Conservation (phyloP, 2,888 invertebrate genomes). For the Cerastis leucographa region DNA sequence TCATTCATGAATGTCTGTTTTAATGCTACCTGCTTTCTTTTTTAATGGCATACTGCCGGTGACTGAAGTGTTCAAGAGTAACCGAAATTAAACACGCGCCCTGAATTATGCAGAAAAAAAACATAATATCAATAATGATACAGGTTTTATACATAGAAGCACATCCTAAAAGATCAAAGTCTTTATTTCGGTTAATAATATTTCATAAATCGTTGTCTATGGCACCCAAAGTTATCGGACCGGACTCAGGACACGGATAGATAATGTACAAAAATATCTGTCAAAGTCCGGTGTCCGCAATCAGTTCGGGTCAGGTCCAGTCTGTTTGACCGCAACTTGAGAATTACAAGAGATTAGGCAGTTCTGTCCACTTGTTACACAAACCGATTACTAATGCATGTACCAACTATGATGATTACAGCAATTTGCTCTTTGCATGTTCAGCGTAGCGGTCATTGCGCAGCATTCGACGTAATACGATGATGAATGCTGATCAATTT, state of each 20-base stretch:
- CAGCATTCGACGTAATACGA: slow-evolving; percentile 32
- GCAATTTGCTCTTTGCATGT: slow-evolving; percentile 34
- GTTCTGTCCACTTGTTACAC: background rate
- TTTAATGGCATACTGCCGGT: slow-evolving; percentile 46
- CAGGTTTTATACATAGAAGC: background rate
- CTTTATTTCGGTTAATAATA: background rate
- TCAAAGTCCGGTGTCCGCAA: background rate
- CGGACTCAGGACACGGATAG: background rate
- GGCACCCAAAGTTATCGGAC: background rate
- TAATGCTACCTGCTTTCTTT: slow-evolving; percentile 66
- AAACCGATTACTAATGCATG: slow-evolving; percentile 23
- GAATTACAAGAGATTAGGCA: background rate
- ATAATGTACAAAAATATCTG: background rate
- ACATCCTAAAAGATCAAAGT: background rate
- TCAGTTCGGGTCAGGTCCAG: background rate
- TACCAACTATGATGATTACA: slow-evolving; percentile 33
- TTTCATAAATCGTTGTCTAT: background rate
- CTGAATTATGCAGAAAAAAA: slow-evolving; percentile 7
- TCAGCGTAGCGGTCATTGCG: slow-evolving; percentile 31
- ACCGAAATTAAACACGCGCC: slow-evolving; percentile 23
- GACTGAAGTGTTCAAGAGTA: slow-evolving; percentile 42
- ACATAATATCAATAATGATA: background rate
- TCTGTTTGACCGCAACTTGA: background rate
- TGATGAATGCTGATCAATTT: slow-evolving; percentile 31
- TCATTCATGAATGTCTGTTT: slow-evolving; percentile 73